Evolutionary conservation across 2,113 vertebrate species (phyloP).

Genomic region (Benitochromis conjunctus): DNA sequence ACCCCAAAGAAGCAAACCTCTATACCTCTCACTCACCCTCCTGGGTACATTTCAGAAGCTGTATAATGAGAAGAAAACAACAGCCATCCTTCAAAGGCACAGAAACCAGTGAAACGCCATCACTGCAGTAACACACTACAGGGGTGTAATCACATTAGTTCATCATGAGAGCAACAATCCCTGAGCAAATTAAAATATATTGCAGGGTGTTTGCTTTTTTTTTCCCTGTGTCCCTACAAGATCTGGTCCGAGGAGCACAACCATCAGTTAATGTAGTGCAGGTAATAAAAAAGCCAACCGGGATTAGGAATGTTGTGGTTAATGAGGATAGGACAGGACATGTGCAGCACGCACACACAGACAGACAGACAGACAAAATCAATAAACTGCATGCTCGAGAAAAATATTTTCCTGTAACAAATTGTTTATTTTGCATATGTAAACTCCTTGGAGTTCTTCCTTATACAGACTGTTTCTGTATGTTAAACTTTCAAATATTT

Average conservation of each 20-base stretch:
- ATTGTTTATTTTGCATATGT: neutral
- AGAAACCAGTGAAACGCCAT: neutral
- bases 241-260: neutral
- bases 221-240: neutral
- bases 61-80: conserved; percentile 62
- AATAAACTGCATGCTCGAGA: too few species aligned
- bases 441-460: neutral
- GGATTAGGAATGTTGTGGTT: neutral
- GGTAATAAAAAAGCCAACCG: neutral
- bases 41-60: conserved; percentile 40
- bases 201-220: neutral
- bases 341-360: rapidly evolving
- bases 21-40: conserved; percentile 29
- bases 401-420: neutral
- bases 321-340: neutral
- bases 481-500: neutral
- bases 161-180: conserved; percentile 2
- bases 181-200: conserved; percentile 44
- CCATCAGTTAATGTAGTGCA: neutral
- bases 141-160: conserved; percentile 40
- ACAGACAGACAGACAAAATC: too few species aligned
- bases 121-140: conserved; percentile 15
- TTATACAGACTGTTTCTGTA: neutral
- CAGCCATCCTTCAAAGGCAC: conserved; percentile 43
- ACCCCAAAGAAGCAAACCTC: neutral